Evolutionary conservation across 1,140 invertebrate species (phyloP).

Genomic region (Hycleus phaleratus): DNA sequence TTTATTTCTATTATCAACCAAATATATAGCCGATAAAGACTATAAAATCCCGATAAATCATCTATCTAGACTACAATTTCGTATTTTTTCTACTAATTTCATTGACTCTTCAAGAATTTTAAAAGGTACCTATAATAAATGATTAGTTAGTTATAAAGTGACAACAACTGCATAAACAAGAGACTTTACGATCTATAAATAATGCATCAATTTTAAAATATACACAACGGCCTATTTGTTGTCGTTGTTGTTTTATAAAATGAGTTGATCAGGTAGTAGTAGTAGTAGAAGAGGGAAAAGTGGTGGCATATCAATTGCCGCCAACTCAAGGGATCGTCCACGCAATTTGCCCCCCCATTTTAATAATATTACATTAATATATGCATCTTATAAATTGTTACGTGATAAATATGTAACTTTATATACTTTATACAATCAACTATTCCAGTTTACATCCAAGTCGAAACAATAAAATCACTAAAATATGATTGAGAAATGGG

Average conservation of each 20-base stretch:
- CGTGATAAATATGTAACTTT: constrained; percentile 43
- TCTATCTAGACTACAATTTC: too few species aligned
- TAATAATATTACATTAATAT: constrained; percentile 25
- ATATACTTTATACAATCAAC: constrained; percentile 42
- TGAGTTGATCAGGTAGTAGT: constrained; percentile 19
- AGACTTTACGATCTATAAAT: constrained; percentile 34
- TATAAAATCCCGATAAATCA: too few species aligned
- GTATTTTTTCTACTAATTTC: too few species aligned
- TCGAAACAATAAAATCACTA: constrained; percentile 43
- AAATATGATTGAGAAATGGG: constrained; percentile 42
- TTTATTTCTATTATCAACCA: too few species aligned
- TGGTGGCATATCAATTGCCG: neutral
- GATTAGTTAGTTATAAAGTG: constrained; percentile 18
- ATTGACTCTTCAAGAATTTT: too few species aligned
- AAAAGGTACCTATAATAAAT: neutral
- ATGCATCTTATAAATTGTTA: constrained; percentile 42
- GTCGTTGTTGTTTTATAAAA: neutral
- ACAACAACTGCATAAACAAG: constrained; percentile 30
- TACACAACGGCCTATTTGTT: constrained; percentile 30
- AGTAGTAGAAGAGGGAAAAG: neutral
- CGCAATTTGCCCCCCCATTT: constrained; percentile 25
- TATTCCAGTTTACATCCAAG: constrained; percentile 39
- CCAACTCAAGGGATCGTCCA: constrained; percentile 9
- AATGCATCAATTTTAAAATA: constrained; percentile 37
- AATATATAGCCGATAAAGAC: too few species aligned